Base-by-base conservation (phyloP, 2,113 vertebrate genomes). In the Nerophis lumbriciformis region DNA sequence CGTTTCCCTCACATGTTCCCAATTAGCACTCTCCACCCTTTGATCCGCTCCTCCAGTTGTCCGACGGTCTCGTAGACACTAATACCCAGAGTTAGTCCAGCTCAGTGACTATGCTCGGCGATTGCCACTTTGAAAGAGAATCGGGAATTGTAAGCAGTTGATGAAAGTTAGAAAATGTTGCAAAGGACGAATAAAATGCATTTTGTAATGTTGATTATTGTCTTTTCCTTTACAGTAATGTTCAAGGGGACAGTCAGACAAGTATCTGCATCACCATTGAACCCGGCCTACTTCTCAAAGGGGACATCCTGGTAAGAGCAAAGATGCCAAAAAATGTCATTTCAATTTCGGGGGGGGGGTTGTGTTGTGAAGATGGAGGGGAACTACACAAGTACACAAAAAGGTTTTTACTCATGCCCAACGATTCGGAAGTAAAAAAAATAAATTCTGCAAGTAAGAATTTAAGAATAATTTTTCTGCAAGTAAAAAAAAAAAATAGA, bases 221-320 rank as follows among this genome's bases (percentile, higher is more conserved):
- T 49, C 13, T 36, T 6, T 8, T 36, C 28, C 28, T 11, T 61
- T 52, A 13, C 68, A 99, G 97, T 83, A 98, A 98, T 0, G 94
- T 98, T 66, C 95, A 96, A 69, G 95, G 95, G 53, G 96, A 99
- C 89, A 93, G 95, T 78, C 94, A 98, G 89, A 98, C 94, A 0
- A 97, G 94, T 78, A 96, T 99, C 89, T 99, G 97, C 75, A 99
- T 99, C 89, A 99, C 96, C 80, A 99, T 98, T 0, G 96, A 98
- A 69, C 97, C 97, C 0, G 97, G 97, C 8, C 90, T 99, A 56
- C 94, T 98, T 56, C 88, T 99, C 68, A 99, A 99, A 75, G 97
- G 97, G 0, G 97, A 99, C 84, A 97, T 99, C 71, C 83, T 99
- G 95, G 97, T 99, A 90, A 94, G 94, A 68, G 60, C 36, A 48